These are phyloP conservation scores for Chloroclystis v-ata DNA, from an alignment of 2,888 invertebrate species.

Conservation along the genomic window DNA sequence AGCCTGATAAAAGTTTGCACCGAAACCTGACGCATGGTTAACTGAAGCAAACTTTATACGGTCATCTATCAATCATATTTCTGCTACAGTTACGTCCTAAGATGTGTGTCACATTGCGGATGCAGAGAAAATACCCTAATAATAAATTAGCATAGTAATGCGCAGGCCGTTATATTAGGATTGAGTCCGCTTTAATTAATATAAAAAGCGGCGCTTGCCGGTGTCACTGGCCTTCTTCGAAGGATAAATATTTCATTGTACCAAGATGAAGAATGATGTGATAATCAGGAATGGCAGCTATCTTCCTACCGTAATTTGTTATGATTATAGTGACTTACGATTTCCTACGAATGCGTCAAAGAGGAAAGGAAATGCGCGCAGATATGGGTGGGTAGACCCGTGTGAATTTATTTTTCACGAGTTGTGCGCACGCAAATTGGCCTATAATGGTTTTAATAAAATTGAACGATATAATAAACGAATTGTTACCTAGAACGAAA, in stretches of 20 bases:
- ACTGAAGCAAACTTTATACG: slow-evolving; percentile 57
- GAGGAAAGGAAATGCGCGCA: slow-evolving; percentile 4
- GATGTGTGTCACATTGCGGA: slow-evolving; percentile 75
- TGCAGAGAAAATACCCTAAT: slow-evolving; percentile 73
- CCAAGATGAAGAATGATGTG: slow-evolving; percentile 25
- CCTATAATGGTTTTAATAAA: background rate
- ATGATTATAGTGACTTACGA: slow-evolving; percentile 10
- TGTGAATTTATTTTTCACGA: background rate
- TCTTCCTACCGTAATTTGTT: slow-evolving; percentile 13
- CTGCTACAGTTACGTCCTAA: slow-evolving; percentile 72
- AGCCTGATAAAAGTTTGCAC: slow-evolving; percentile 45
- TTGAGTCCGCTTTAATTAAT: slow-evolving; percentile 71
- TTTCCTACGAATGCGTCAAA: slow-evolving; percentile 16
- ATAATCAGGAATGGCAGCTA: slow-evolving; percentile 17
- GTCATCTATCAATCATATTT: slow-evolving; percentile 75
- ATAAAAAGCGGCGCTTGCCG: slow-evolving; percentile 57
- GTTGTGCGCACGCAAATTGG: background rate
- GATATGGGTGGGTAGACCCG: slow-evolving; percentile 1
- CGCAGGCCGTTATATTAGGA: slow-evolving; percentile 68
- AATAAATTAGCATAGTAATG: slow-evolving; percentile 77
- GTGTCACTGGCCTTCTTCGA: slow-evolving; percentile 64
- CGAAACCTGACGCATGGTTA: slow-evolving; percentile 34
- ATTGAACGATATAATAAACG: too few relatives aligned
- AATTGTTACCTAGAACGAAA: too few relatives aligned
- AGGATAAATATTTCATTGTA: slow-evolving; percentile 37